Evolutionary conservation across 2,888 invertebrate species (phyloP), one percentile per base, ranked within the genome.

Genomic region (Tetanocera ferruginea): DNA sequence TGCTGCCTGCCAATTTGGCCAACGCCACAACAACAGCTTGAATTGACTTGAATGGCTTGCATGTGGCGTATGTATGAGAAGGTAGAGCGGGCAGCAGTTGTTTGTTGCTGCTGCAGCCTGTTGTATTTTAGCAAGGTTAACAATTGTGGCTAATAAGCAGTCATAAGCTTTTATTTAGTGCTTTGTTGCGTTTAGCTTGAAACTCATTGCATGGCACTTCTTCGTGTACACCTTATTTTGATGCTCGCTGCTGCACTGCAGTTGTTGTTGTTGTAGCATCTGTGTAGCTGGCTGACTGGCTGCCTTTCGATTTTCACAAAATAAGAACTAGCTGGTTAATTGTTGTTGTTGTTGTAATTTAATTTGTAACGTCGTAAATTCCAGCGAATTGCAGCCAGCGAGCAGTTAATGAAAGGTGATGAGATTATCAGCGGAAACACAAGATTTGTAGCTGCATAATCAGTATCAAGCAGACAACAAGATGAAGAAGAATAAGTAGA

Each of bases 91-190:
- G 19, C 8, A 60, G 72, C 28, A 52, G 57, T 25, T 72, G 37
- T 25, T 57, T 57, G 57, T 3, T 31, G 64, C 14, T 28, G 73
- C 9, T 49, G 51, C 6, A 28, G 62, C 19, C 25, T 60, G 62
- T 5, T 74, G 49, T 31, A 28, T 37, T 25, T 23, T 37, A 23
- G 52, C 19, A n/a, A 57, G 64, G 74, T 49, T 64, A 74, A 74
- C 74, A 74, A 74, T 62, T 62, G 66, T 52, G 51, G 64, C 74
- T 64, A 74, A 74, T 64, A 74, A 66, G 74, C 74, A 37, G 64
- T 74, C 74, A 74, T 64, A 74, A 64, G 64, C 74, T 74, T 74
- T 74, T 64, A 74, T 74, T 74, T 74, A 64, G 64, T 64, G 66
- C 52, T 64, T 52, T 64, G 74, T 52, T 66, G 66, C 64, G 66